Evolutionary conservation across 2,797 vertebrate species (phyloP).

Genomic region (Toxotes lorentzi): DNA sequence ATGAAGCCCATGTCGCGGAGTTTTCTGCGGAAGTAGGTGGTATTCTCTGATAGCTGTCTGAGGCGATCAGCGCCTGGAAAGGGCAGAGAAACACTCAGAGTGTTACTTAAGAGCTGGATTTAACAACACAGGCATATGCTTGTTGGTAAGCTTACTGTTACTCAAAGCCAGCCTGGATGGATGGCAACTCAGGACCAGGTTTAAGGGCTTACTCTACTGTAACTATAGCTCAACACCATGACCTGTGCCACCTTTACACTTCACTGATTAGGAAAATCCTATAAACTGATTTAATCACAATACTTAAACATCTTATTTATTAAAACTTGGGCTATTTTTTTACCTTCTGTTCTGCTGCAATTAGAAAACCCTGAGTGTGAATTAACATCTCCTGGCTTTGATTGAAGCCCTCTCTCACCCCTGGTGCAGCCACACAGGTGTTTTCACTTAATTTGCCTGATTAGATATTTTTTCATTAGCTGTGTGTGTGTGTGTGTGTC

Average conservation of each 20-base stretch:
- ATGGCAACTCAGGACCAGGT: not conserved
- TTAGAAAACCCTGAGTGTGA: not conserved
- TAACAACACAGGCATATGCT: not conserved
- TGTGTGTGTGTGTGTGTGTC: not conserved
- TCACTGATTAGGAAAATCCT: not conserved
- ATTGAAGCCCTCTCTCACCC: not conserved
- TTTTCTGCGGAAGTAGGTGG: constrained; percentile 92
- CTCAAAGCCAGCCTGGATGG: not conserved
- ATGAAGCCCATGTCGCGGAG: constrained; percentile 95
- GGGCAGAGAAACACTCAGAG: not conserved
- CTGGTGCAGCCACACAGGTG: not conserved
- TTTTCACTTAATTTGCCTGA: constrained; percentile 31
- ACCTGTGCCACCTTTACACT: not conserved
- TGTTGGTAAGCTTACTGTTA: not conserved
- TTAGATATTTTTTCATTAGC: constrained; percentile 18
- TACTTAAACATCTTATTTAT: not conserved
- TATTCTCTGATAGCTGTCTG: constrained; percentile 93
- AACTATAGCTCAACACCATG: not conserved
- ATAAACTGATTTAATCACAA: not conserved
- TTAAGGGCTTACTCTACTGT: not conserved
- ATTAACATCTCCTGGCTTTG: not conserved
- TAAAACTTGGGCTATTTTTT: not conserved
- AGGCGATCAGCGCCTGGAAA: constrained; percentile 89
- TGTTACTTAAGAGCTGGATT: not conserved
- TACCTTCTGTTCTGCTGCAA: not conserved